These are phyloP conservation scores for Rhea americana DNA, from an alignment of 2,113 vertebrate genomes.

Conservation along the genomic window DNA sequence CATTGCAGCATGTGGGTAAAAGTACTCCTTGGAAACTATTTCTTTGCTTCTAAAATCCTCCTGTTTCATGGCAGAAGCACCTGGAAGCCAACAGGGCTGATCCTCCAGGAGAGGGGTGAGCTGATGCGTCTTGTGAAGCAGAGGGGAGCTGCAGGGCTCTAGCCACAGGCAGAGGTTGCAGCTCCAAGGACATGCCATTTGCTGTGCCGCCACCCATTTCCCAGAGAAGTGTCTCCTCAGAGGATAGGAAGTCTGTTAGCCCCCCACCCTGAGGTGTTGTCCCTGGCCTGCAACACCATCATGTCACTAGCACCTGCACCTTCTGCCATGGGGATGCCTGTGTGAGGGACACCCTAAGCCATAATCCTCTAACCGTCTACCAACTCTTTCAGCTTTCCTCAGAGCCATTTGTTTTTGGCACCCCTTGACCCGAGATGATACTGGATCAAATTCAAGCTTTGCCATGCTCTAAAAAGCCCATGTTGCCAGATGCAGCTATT, in stretches of 20 bases:
- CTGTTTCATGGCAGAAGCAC: not conserved
- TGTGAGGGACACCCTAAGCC: not conserved
- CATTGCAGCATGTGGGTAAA: rapidly evolving
- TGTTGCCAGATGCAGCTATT: rapidly evolving
- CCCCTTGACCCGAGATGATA: not conserved
- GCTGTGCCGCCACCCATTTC: not conserved
- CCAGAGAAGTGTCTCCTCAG: no score
- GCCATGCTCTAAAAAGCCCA: not conserved
- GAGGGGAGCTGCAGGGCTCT: not conserved
- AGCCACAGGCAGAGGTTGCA: no score
- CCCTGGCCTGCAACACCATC: not conserved
- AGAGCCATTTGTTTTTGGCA: not conserved
- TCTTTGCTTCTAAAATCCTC: not conserved
- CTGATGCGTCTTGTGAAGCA: rapidly evolving
- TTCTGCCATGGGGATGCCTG: rapidly evolving
- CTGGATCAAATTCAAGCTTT: not conserved
- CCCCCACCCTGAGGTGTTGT: not conserved
- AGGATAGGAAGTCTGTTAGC: not conserved
- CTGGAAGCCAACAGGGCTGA: not conserved
- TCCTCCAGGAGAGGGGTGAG: not conserved
- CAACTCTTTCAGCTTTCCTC: not conserved
- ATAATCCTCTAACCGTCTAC: not conserved
- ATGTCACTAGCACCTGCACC: rapidly evolving
- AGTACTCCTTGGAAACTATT: not conserved
- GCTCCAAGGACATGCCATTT: no score